Base-by-base conservation (phyloP, 2,888 invertebrate genomes). In the Drosophila borealis region DNA sequence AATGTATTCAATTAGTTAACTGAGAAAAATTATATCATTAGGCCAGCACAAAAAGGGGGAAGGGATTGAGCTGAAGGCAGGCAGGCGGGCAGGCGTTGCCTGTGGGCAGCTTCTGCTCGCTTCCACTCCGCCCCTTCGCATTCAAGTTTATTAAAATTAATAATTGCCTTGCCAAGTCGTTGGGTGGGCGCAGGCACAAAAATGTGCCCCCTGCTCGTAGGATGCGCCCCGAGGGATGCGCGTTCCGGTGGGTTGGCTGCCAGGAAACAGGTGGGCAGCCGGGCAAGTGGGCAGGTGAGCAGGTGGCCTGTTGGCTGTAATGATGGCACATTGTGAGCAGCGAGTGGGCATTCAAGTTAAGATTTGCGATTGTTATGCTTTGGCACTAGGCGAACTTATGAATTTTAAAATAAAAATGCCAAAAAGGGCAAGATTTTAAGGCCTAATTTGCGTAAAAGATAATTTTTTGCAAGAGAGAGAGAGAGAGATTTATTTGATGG, bases 21-120 rank as follows among this genome's bases (percentile, higher is more conserved):
- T 86, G 87, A 88, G 85, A 85, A 85, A 85, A 85, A 85, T 89
- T 89, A 85, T 86, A 89, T 86, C 89, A 85, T 85, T 89, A 85
- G 89, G 70, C 64, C 48, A 29, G 29, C 29, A 8, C 25, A 49
- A 85, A 70, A 59, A 13, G n/a, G 41, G 50, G 11, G 11, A 8
- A 21, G 37, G 8, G 2, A 34, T 29, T 29, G 29, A 25, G 25
- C 25, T 5, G 49, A 13, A 29, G 53, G 39, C 33, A 34, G 48
- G 21, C 36, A 44, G 33, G 19, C n/a, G 4, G 17, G 9, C 19
- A 41, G 69, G 49, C 49, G 46, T 42, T 62, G 62, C 50, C 50
- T 44, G 37, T 63, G 64, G 74, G 63, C 73, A 76, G 77, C 76
- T 57, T 37, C 44, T 34, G 4, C 13, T 44, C 8, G 11, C 37